These are phyloP conservation scores for Cryptotis parvus DNA, from an alignment of 2,113 vertebrate species.

Conservation along the genomic window DNA sequence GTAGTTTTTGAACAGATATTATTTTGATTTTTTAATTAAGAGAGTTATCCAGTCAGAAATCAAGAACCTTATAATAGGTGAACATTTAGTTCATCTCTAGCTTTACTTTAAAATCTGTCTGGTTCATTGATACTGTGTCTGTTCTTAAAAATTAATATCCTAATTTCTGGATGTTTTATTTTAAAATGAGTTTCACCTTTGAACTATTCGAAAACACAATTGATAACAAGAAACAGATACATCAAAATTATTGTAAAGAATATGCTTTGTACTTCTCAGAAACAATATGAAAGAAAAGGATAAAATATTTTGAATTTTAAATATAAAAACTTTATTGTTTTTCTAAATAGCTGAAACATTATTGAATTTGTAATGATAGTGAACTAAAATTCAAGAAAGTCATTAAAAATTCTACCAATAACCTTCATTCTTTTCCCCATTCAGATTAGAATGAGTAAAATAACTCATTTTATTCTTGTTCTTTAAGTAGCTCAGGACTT, in stretches of 20 bases:
- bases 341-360: neutral
- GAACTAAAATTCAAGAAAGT: conserved; percentile 11
- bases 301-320: neutral
- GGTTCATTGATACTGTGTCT: too few relatives aligned
- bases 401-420: neutral
- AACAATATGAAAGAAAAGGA: neutral
- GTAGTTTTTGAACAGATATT: neutral
- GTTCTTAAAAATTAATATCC: too few relatives aligned
- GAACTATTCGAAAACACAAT: neutral
- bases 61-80: too few relatives aligned
- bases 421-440: neutral
- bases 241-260: neutral
- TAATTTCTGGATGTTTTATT: too few relatives aligned
- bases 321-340: too few relatives aligned
- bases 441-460: neutral
- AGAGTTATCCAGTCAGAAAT: too few relatives aligned
- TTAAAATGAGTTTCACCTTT: neutral
- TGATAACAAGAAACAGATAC: neutral
- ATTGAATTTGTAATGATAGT: neutral
- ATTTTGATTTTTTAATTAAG: too few relatives aligned
- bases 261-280: neutral
- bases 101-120: too few relatives aligned
- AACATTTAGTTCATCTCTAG: too few relatives aligned
- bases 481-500: neutral
- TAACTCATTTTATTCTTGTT: conserved; percentile 24